Conservation (phyloP, 2,888 invertebrate species). For the Phalangium opilio region DNA sequence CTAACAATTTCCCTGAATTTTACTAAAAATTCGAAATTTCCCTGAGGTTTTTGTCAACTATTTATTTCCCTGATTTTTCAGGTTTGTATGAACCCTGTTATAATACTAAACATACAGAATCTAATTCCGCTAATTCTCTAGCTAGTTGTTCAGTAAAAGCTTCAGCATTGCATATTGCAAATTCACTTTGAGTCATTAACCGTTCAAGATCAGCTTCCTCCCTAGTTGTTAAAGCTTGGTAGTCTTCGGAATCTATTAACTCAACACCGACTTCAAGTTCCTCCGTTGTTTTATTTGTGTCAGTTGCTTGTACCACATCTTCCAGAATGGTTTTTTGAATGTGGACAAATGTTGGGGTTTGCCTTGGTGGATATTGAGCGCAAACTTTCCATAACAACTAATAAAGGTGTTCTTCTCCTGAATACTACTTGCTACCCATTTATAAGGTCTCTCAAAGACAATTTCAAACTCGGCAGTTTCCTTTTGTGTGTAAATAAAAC, state of each 20-base stretch:
- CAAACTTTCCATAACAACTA: constrained; percentile 52
- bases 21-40: too few relatives aligned
- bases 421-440: constrained; percentile 59
- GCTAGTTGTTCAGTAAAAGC: constrained; percentile 55
- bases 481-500: too few relatives aligned
- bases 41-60: not conserved
- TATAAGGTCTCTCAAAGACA: constrained; percentile 64
- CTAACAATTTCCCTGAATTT: too few relatives aligned
- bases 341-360: constrained; percentile 62
- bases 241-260: constrained; percentile 40
- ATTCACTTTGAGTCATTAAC: constrained; percentile 66
- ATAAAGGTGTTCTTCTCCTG: constrained; percentile 66
- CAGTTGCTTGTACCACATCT: constrained; percentile 25
- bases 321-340: constrained; percentile 51
- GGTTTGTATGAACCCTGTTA: too few relatives aligned
- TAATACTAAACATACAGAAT: constrained; percentile 64
- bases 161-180: constrained; percentile 72
- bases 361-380: constrained; percentile 45
- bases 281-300: constrained; percentile 3
- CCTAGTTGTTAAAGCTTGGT: constrained; percentile 61
- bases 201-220: constrained; percentile 71
- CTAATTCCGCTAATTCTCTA: constrained; percentile 65
- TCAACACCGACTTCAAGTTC: constrained; percentile 3
- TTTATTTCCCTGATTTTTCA: too few relatives aligned
- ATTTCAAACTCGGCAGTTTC: constrained; percentile 62